Conservation (phyloP, 2,888 invertebrate species). For the Parapristionchus giblindavisi region DNA sequence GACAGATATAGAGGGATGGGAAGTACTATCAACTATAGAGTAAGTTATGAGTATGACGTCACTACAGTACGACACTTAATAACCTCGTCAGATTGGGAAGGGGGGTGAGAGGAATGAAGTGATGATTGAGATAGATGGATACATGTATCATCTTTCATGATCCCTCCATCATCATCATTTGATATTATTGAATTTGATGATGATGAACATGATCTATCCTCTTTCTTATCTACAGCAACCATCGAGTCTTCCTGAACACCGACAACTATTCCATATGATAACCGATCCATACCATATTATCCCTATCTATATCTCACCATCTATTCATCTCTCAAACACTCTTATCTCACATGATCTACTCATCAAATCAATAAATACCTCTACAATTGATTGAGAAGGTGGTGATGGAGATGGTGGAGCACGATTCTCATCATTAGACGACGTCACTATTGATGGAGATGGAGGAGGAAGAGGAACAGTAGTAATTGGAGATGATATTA, state of each 20-base stretch:
- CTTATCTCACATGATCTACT: background rate
- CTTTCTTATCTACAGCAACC: too few species aligned
- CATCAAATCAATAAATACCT: slow-evolving; percentile 7
- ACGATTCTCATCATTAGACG: slow-evolving; percentile 30
- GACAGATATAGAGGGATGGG: background rate
- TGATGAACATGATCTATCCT: too few species aligned
- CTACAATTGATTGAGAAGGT: slow-evolving; percentile 14
- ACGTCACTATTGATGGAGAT: background rate
- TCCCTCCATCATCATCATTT: too few species aligned
- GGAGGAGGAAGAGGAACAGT: background rate
- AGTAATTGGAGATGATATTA: background rate
- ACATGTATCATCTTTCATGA: too few species aligned
- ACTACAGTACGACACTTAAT: background rate
- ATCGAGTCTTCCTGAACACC: too few species aligned
- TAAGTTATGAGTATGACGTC: background rate
- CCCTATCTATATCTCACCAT: too few species aligned
- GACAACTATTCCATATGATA: too few species aligned
- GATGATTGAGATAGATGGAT: too few species aligned
- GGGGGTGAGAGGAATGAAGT: too few species aligned
- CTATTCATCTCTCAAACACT: too few species aligned
- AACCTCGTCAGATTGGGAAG: slow-evolving; percentile 1
- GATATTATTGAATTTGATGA: too few species aligned
- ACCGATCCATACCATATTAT: too few species aligned
- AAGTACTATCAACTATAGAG: background rate
- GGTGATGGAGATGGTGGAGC: background rate